These are phyloP conservation scores for Mycetomoellerius zeteki DNA, from an alignment of 1,140 invertebrate species.

Conservation along the genomic window DNA sequence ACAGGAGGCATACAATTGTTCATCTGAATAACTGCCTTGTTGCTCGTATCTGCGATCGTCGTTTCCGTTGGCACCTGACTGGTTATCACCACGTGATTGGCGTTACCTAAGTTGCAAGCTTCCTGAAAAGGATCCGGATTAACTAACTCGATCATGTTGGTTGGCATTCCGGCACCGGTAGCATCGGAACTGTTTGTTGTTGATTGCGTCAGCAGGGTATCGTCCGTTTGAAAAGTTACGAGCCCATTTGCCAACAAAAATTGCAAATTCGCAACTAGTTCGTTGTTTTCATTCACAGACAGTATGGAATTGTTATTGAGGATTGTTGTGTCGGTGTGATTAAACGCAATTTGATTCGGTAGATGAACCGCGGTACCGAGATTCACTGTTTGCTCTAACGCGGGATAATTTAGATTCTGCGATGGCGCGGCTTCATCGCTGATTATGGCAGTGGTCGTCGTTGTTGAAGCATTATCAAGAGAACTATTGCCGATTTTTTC, in stretches of 20 bases:
- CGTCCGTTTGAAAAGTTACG: conserved; percentile 81
- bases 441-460: background rate
- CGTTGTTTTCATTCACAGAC: conserved; percentile 79
- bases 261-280: conserved; percentile 81
- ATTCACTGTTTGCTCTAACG: conserved; percentile 71
- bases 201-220: conserved; percentile 67
- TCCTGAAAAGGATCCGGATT: conserved; percentile 36
- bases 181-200: conserved; percentile 17
- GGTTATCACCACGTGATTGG: conserved; percentile 62
- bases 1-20: conserved; percentile 64
- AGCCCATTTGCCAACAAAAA: conserved; percentile 80
- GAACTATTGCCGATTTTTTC: conserved; percentile 59
- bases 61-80: conserved; percentile 2
- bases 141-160: conserved; percentile 58
- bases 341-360: conserved; percentile 79
- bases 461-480: background rate
- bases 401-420: conserved; percentile 56
- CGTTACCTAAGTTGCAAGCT: conserved; percentile 10
- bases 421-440: conserved; percentile 9
- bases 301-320: conserved; percentile 76
- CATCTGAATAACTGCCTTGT: conserved; percentile 49
- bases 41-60: background rate
- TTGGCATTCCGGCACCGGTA: conserved; percentile 43
- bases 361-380: conserved; percentile 67
- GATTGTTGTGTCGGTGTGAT: conserved; percentile 65